Evolutionary conservation across 2,797 vertebrate genomes (phyloP), one percentile per base, ranked within the genome.

Genomic region (Sebastes jordani): DNA sequence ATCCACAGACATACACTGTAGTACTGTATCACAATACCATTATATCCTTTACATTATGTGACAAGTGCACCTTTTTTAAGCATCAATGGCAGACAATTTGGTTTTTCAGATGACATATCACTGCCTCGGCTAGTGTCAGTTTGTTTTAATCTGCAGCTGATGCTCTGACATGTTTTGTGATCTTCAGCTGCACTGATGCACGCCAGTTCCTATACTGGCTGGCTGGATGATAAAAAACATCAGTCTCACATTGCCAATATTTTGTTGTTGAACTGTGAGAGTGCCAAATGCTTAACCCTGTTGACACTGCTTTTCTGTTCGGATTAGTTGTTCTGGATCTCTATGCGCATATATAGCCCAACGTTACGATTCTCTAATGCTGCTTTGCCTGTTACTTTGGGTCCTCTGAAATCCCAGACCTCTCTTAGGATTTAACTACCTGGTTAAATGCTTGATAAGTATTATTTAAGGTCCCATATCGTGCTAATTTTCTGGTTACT

Each of bases 211-310:
- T 49, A 42, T 42, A 68, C 54, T 69, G 74, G 56, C 61, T 79
- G 46, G 27, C 49, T 52, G 20, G 63, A 64, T 55, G 63, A 71
- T 34, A 76, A 67, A 70, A 75, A 74, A 46, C 61, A 76, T 5
- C 18, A 60, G 22, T 42, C 62, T 63, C 25, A 52, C 29, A 22
- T 38, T 80, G 83, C 78, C 84, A 87, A 62, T 75, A 70, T 82
- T 71, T 81, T 63, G 60, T 78, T 58, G 54, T 77, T 71, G 54
- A 29, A 58, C 59, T 27, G 22, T 29, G 16, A 25, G 27, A 69
- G 9, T 80, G 71, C 75, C 81, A 82, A 62, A 83, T 76, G 56
- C 70, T 78, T 74, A 76, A 82, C 61, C 62, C 72, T 81, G 72
- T 73, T 82, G 66, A 75, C 72, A 80, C 64, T 66, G n/a, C 56